Base-by-base conservation (phyloP, 2,113 vertebrate species). In the Crotophaga sulcirostris region DNA sequence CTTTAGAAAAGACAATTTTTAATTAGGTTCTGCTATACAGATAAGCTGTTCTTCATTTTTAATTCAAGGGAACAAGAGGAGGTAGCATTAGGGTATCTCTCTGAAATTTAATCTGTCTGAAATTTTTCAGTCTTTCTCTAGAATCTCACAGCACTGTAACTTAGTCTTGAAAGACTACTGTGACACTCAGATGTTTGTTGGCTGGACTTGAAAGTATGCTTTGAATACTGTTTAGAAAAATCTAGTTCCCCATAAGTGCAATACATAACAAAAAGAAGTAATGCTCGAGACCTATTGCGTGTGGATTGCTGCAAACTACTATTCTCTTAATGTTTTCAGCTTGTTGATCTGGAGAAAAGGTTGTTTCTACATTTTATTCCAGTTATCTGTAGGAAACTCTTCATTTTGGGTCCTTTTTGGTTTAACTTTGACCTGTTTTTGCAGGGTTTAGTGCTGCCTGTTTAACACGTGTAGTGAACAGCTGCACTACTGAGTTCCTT, bases 221-320 rank as follows among this genome's bases (percentile, higher is more conserved):
- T 87, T 86, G 75, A 78, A 45, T 49, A 16, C 74, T 80, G 68
- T 95, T 94, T 89, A 62, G 94, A 92, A 84, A 91, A 88, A 73
- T 55, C 55, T 67, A 70, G 59, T 86, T 47, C 45, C 26, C 18
- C 3, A 0, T 69, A 92, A 87, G 38, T 89, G 79, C 76, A 45
- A 17, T 44, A 63, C 16, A 64, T 55, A 80, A 90, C 63, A 66
- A 92, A 92, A 94, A 62, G 55, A 91, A 92, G 64, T 36, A 86
- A 90, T 84, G 80, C 55, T 59, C 19, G 59, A 66, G 79, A 51
- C 17, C 75, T 85, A 5, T 70, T 82, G n/a, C 89, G 29, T 51
- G 67, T 73, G 81, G 89, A 79, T 87, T 93, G 58, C 60, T n/a
- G 36, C 80, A 82, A 31, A 83, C 59, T 58, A 36, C 23, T 73